Percentiles rank a stretch among this genome's conserved stretches.
Evolutionary conservation across 2,113 vertebrate species (phyloP).

Genomic region (Lagopus leucura): DNA sequence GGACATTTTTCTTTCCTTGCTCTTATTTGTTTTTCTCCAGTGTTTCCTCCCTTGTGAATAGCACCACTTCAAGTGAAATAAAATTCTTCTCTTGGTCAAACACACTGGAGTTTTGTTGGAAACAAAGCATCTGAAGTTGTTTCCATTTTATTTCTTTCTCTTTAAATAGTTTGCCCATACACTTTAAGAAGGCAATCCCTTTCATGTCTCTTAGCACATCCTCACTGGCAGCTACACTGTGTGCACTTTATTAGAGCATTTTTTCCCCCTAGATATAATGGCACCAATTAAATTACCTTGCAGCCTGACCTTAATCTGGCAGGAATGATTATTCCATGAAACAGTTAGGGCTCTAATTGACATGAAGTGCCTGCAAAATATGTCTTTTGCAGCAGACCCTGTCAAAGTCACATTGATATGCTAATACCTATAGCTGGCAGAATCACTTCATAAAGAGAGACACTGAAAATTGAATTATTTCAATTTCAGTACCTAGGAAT

Average conservation of each 20-base stretch:
- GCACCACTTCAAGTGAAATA: conserved; percentile 46
- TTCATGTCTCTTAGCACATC: conserved; percentile 72
- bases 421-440: conserved; percentile 86
- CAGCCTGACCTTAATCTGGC: conserved; percentile 86
- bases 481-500: conserved; percentile 86
- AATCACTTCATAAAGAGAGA: conserved; percentile 86
- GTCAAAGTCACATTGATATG: conserved; percentile 89
- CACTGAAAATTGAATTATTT: conserved; percentile 89
- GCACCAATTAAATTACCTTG: conserved; percentile 88
- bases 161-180: conserved; percentile 54
- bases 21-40: conserved; percentile 19
- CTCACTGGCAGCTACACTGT: conserved; percentile 76
- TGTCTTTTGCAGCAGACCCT: conserved; percentile 85
- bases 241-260: conserved; percentile 82
- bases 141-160: conserved; percentile 55
- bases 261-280: conserved; percentile 82
- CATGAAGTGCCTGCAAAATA: conserved; percentile 87
- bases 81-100: conserved; percentile 46
- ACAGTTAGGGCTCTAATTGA: conserved; percentile 87
- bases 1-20: not conserved
- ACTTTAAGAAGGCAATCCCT: conserved; percentile 72
- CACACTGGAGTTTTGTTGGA: conserved; percentile 43
- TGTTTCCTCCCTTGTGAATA: not conserved
- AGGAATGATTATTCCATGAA: conserved; percentile 88
- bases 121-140: conserved; percentile 62